Base-by-base conservation (phyloP, 2,888 invertebrate genomes). In the Harpagoxenus sublaevis region DNA sequence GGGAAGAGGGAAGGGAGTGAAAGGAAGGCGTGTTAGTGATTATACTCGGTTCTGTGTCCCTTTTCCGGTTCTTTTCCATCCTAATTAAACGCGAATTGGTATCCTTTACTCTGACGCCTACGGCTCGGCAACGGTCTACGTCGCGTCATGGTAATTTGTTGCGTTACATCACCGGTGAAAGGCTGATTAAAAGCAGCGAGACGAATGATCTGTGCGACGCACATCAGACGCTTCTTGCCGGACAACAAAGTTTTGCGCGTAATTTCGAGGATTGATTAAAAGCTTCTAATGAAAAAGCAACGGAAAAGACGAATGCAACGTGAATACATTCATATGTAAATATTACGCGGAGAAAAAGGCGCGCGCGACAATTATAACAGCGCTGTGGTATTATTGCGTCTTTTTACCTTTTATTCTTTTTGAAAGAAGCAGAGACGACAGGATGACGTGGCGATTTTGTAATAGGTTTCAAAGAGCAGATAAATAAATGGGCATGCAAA, bases 71-170 rank as follows among this genome's bases (percentile, higher is more conserved):
- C 65, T 79, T 60, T 60, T 48, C 35, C 18, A 23, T 65, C 28
- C 48, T 81, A 81, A 81, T 81, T 62, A 81, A 81, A 81, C 39
- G 60, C 12, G 73, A 39, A 71, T 71, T 35, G 79, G 48, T 81
- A 81, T 73, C 28, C 28, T 68, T 78, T 78, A 66, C 12, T 18
- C 8, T 57, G 35, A 71, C 28, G 18, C 28, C 35, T 55, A 48
- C 60, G 23, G 4, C 45, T 48, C 57, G 31, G 65, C 45, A 57
- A 83, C 42, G 66, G 48, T 35, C 42, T 53, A 53, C n/a, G 45
- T 68, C 23, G 23, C 23, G 23, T 23, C 15, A 35, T 39, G n/a
- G 15, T 70, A 70, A 78, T 57, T 78, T 57, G 53, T 66, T 31
- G 28, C 68, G 55, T 78, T 48, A 68, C 70, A n/a, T 70, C 57